These are phyloP conservation scores for Carassius gibelio DNA, from an alignment of 2,113 vertebrate genomes.

Conservation along the genomic window DNA sequence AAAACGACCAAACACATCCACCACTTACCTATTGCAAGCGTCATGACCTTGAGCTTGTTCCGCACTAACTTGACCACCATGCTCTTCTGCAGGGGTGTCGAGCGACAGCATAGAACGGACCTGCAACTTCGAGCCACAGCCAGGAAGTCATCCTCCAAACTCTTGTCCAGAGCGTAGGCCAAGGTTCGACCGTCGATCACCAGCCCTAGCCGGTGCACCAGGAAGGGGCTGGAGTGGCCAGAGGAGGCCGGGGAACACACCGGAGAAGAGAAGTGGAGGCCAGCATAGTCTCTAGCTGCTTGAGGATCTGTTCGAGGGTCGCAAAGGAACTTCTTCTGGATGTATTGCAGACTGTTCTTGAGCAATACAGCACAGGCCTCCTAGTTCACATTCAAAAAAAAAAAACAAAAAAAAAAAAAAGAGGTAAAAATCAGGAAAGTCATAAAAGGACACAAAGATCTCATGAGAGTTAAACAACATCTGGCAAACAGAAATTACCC, in stretches of 20 bases:
- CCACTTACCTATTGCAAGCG: conserved; percentile 89
- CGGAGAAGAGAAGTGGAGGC: conserved; percentile 66
- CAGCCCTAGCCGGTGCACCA: conserved; percentile 81
- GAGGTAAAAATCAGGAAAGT: conserved; percentile 3
- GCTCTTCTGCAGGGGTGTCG: conserved; percentile 96
- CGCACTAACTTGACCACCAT: conserved; percentile 96
- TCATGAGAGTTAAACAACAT: conserved; percentile 53
- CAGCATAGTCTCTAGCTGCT: conserved; percentile 67
- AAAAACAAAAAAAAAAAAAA: too few relatives aligned
- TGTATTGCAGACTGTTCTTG: conserved; percentile 86
- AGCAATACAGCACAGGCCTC: conserved; percentile 88
- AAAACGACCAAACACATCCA: neutral
- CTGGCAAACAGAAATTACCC: conserved; percentile 48
- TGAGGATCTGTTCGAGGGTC: conserved; percentile 62
- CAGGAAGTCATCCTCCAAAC: conserved; percentile 91
- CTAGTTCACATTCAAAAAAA: conserved; percentile 69
- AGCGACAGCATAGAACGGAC: conserved; percentile 92
- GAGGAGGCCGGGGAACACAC: conserved; percentile 46
- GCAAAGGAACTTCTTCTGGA: conserved; percentile 82
- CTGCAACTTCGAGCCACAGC: conserved; percentile 85
- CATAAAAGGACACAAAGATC: conserved; percentile 35
- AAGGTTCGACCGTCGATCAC: conserved; percentile 93
- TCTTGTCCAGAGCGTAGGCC: conserved; percentile 88
- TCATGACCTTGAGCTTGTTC: conserved; percentile 96
- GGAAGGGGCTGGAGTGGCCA: conserved; percentile 54